Base-by-base conservation (phyloP, 2,113 vertebrate genomes). In the Neolamprologus tretocephalus region DNA sequence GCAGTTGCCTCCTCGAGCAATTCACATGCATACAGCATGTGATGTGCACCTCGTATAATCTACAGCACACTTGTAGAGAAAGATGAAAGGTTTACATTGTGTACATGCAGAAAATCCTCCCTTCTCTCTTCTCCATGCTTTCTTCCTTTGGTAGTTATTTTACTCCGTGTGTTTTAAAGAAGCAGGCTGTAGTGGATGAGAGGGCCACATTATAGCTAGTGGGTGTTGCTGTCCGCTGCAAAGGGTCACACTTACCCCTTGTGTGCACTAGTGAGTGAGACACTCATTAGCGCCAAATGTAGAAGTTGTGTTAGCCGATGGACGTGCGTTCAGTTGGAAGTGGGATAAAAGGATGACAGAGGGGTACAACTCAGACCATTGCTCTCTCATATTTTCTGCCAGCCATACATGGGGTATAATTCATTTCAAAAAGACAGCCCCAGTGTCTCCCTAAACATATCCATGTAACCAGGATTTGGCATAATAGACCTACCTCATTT, bases 401-500 rank as follows among this genome's bases (percentile, higher is more conserved):
- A 88, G 61, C 73, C 81, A 82, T 53, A 9, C 54, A 75, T 54
- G 55, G 6, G 19, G 82, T 86, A 86, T 87, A 80, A 90, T 86
- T 92, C 81, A 87, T 42, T 85, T 49, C 17, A 86, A 89, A 21
- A 14, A 79, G 66, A 68, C 47, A 90, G 73, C 58, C 53, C 31
- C 88, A 45, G 33, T 86, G 89, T 90, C 80, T 90, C 80, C 84
- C 63, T 87, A 84, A 92, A 86, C 78, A 75, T 84, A 86, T 85
- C 63, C 89, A 80, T 86, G 90, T 93, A 92, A 94, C 90, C 92
- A 78, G 89, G 89, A 91, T 87, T 89, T 95, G 94, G 94, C 89
- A 92, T 94, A 96, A 96, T 94, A 88, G 93, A 86, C 89, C 73
- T 47, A 53, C 89, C 92, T 95, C 95, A 95, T 94, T 95, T 94